These are phyloP conservation scores for Haemorhous mexicanus DNA, from an alignment of 2,113 vertebrate species.

Conservation along the genomic window DNA sequence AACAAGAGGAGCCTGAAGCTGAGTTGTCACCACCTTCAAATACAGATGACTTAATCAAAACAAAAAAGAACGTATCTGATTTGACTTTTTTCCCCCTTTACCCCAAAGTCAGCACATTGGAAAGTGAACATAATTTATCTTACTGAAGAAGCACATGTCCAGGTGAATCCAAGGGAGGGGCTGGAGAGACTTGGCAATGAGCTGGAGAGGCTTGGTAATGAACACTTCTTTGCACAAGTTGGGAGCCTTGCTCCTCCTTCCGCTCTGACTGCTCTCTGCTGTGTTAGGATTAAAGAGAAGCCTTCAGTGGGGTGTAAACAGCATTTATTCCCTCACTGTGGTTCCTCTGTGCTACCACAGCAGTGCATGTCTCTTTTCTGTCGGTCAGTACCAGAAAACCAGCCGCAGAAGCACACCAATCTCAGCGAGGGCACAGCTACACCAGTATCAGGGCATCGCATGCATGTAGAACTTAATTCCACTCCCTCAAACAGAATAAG, in stretches of 20 bases:
- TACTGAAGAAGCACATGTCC: background rate
- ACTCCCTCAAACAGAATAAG: background rate
- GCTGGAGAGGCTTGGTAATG: background rate
- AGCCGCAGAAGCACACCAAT: background rate
- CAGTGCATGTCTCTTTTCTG: background rate
- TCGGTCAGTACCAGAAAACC: background rate
- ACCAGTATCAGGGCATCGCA: background rate
- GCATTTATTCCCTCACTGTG: background rate
- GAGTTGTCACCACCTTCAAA: conserved; percentile 69
- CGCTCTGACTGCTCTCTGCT: background rate
- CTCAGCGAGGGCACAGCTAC: background rate
- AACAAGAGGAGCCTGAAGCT: conserved; percentile 44
- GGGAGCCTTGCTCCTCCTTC: background rate
- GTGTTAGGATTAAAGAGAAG: background rate
- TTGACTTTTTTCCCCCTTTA: background rate
- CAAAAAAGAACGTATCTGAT: conserved; percentile 41
- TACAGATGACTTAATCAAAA: conserved; percentile 62
- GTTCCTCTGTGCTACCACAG: background rate
- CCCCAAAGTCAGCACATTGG: background rate
- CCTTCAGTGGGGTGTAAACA: background rate
- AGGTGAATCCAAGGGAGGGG: conserved; percentile 3
- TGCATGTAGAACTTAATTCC: background rate
- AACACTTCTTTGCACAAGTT: background rate
- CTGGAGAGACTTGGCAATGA: background rate
- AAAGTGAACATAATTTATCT: conserved; percentile 24